Evolutionary conservation across 2,113 vertebrate species (phyloP).

Genomic region (Garra rufa): DNA sequence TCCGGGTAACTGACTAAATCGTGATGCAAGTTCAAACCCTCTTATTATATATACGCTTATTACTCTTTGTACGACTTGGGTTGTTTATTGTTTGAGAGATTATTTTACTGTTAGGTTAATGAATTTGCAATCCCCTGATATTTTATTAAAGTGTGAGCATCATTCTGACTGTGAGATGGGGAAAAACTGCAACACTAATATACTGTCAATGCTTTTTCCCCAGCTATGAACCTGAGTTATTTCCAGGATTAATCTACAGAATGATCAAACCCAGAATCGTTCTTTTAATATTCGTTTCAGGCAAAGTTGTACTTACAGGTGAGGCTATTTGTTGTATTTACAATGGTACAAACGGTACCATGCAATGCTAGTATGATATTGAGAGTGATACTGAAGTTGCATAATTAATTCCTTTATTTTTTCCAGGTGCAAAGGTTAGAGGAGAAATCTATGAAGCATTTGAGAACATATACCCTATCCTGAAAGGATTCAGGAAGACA

Average conservation of each 20-base stretch:
- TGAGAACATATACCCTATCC: conserved; percentile 99
- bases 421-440: conserved; percentile 94
- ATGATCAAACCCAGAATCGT: conserved; percentile 99
- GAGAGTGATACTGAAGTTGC: neutral
- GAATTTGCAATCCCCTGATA: neutral
- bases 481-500: conserved; percentile 98
- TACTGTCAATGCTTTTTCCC: conserved; percentile 52
- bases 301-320: conserved; percentile 99
- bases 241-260: conserved; percentile 98
- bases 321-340: conserved; percentile 61
- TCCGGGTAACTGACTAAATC: no score
- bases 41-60: no score
- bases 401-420: neutral
- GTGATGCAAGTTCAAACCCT: no score
- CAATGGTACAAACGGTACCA: neutral
- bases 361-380: neutral
- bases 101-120: neutral
- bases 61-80: neutral
- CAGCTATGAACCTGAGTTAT: conserved; percentile 97
- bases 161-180: neutral
- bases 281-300: conserved; percentile 97
- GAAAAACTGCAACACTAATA: neutral
- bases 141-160: neutral
- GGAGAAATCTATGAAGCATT: conserved; percentile 98
- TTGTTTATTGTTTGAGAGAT: neutral